These are phyloP conservation scores for Urophycis tenuis DNA, from an alignment of 2,797 vertebrate genomes.

Conservation along the genomic window DNA sequence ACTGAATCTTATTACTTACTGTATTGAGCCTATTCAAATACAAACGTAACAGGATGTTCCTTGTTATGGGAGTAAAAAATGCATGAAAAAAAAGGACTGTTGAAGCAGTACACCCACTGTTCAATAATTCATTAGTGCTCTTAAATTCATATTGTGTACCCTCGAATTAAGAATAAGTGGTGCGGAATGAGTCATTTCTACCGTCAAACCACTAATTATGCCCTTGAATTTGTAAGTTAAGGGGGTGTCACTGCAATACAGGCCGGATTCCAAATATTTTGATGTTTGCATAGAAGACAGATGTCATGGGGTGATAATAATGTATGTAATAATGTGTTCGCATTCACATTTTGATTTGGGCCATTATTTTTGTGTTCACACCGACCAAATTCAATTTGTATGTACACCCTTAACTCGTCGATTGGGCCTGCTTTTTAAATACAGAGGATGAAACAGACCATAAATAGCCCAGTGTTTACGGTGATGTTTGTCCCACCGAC, in stretches of 20 bases:
- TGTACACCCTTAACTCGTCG: not conserved
- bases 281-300: too few relatives aligned
- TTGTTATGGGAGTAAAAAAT: not conserved
- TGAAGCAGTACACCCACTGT: not conserved
- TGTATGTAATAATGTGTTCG: too few relatives aligned
- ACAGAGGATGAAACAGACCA: not conserved
- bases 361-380: not conserved
- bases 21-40: not conserved
- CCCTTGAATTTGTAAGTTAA: not conserved
- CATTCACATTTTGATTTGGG: too few relatives aligned
- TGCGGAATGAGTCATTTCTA: not conserved
- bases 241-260: too few relatives aligned
- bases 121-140: not conserved
- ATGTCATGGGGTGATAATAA: too few relatives aligned
- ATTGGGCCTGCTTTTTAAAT: not conserved
- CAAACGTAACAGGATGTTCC: not conserved
- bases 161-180: slow-evolving; percentile 1
- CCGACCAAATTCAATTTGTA: not conserved
- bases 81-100: not conserved
- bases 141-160: not conserved
- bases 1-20: not conserved
- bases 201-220: not conserved
- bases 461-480: not conserved
- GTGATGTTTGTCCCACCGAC: not conserved
- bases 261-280: not conserved